Base-by-base conservation (phyloP, 2,888 invertebrate genomes). In the Lasioglossum pauxillum region DNA sequence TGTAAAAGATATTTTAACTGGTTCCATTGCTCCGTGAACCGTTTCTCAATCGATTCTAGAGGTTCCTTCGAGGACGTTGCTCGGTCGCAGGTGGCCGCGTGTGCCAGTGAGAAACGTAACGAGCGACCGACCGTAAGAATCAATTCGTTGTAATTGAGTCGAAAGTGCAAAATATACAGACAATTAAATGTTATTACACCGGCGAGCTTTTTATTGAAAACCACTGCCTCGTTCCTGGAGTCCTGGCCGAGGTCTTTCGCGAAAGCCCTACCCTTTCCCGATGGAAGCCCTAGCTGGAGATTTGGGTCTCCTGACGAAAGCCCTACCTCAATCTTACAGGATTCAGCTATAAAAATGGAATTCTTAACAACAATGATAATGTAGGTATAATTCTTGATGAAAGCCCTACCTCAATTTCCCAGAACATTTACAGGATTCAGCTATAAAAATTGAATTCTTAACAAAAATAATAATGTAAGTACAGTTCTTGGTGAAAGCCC, bases 141-240 rank as follows among this genome's bases (percentile, higher is more conserved):
- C 89, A 93, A 92, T 92, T 91, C 90, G 91, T 92, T 94, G 93
- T 93, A 93, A 93, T 91, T 93, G 92, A 92, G 91, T 92, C 89
- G 92, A 93, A 93, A 93, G 93, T 93, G 93, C 93, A 93, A 94
- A 93, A 92, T 93, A 94, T 93, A 93, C 92, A 93, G 91, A 92
- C 91, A 93, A 67, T 93, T 93, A 91, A 93, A 93, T 93, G 93
- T 93, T 92, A 92, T 92, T 92, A 92, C 82, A 89, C 72, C 76
- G 31, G 19, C 16, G 73, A 41, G 19, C 60, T 23, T 79, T 23
- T 79, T 53, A 83, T 89, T 84, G 12, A 27, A n/a, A 71, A 35
- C 74, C 27, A n/a, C 53, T 10, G 7, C 8, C 19, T 0, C 19
- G 7, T 23, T 49, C 49, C 49, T 2, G 10, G 10, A 23, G 2